These are phyloP conservation scores for Synanthedon myopaeformis DNA, from an alignment of 2,888 invertebrate species.

Conservation along the genomic window DNA sequence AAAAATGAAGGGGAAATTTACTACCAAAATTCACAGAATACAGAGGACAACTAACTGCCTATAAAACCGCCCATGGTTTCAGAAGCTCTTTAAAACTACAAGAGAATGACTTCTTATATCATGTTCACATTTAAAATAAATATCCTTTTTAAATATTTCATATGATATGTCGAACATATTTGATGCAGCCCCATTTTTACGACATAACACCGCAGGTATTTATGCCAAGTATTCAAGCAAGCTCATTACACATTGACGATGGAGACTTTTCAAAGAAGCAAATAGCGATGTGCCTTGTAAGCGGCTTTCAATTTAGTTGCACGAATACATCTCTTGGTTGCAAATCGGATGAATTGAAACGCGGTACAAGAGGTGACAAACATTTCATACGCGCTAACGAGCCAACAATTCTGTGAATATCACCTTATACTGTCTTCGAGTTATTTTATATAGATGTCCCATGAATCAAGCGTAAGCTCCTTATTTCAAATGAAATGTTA, in stretches of 20 bases:
- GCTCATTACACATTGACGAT: not conserved
- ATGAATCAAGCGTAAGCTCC: too few species aligned
- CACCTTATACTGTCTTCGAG: not conserved
- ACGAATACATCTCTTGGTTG: conserved; percentile 16
- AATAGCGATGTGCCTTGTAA: conserved; percentile 19
- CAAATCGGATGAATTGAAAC: conserved; percentile 3
- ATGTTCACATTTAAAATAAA: too few species aligned
- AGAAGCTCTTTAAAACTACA: too few species aligned
- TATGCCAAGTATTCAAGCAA: not conserved
- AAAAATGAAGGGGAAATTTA: too few species aligned
- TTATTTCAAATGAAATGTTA: too few species aligned
- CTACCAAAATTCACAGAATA: too few species aligned
- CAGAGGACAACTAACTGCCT: too few species aligned
- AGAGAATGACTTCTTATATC: too few species aligned
- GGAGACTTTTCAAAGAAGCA: not conserved
- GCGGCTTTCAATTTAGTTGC: conserved; percentile 26
- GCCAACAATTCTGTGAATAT: conserved; percentile 1
- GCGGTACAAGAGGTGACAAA: conserved; percentile 5
- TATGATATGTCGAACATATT: too few species aligned
- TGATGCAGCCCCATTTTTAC: not conserved
- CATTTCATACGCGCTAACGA: conserved; percentile 3
- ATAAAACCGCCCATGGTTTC: too few species aligned
- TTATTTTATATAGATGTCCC: too few species aligned
- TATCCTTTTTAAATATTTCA: too few species aligned
- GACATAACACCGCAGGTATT: not conserved